Evolutionary conservation across 2,888 invertebrate genomes (phyloP), one percentile per base, ranked within the genome.

Genomic region (Tenthredo notha): DNA sequence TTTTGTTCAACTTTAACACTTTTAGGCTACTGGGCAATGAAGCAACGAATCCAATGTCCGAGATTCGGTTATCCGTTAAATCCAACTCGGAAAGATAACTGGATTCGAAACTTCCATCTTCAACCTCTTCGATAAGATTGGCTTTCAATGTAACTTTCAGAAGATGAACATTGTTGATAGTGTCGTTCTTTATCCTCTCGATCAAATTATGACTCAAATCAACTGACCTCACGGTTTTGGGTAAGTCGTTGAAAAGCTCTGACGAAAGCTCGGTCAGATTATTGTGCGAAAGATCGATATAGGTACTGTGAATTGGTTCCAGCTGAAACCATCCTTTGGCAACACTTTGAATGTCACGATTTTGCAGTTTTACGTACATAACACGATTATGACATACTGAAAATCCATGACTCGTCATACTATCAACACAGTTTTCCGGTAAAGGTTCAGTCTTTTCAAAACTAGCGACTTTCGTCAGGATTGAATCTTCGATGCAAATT

Each of bases 101-200:
- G 4, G 91, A 91, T 15, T 88, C 85, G 21, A 94, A 93, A 21
- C 93, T 91, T 72, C 90, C 91, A 0, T 89, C 86, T 84, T 94
- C 93, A 29, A 94, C 89, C n/a, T 89, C 88, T 3, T 90, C 90
- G 50, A 94, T 91, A 6, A 87, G 85, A 86, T 94, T 94, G 58
- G 90, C 88, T 4, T 89, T 90, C 12, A 94, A 87, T 84, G 92
- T 92, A 50, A 94, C 86, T 15, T 90, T 87, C 86, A 92, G 93
- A 58, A 94, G 87, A 84, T 93, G 74, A 1, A 78, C 84, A 70
- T 91, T 92, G 0, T 88, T 86, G 21, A 91, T 90, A 70, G 89
- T 87, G n/a, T 89, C 86, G 2, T 86, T 86, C 58, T 87, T 85
- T 9, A 91, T 75, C 0, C 61, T 72, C 9, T 85, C 84, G 25